Percentiles rank a stretch among this genome's conserved stretches.
phyloP scores from a whole-genome alignment of 2,888 invertebrate genomes.

The Lasioglossum villosulum region DNA sequence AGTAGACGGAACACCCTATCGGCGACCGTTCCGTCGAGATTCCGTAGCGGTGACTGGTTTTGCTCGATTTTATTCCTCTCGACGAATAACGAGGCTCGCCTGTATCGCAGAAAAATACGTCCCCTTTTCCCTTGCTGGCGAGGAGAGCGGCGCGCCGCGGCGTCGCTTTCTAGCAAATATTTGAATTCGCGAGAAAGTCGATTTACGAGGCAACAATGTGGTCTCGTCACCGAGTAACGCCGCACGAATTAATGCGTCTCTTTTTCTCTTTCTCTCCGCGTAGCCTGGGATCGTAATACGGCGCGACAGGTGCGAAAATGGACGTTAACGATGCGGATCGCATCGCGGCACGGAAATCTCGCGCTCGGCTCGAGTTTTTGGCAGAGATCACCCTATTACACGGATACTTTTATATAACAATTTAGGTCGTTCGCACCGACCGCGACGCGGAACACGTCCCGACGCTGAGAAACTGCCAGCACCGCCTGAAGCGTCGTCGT shows the following conservation, averaged over 20 bases:
- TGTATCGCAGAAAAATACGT: slow-evolving; percentile 16
- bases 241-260: slow-evolving; percentile 40
- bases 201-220: slow-evolving; percentile 42
- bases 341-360: neutral
- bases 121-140: slow-evolving; percentile 16
- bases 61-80: slow-evolving; percentile 1
- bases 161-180: slow-evolving; percentile 53
- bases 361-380: slow-evolving; percentile 51
- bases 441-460: slow-evolving; percentile 44
- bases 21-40: slow-evolving; percentile 62
- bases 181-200: slow-evolving; percentile 55
- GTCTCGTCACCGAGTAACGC: slow-evolving; percentile 19
- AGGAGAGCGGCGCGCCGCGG: slow-evolving; percentile 22
- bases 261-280: neutral
- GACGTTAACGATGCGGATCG: slow-evolving; percentile 1
- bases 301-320: neutral
- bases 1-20: slow-evolving; percentile 51
- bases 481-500: slow-evolving; percentile 60
- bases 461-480: slow-evolving; percentile 63
- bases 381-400: slow-evolving; percentile 62
- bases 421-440: slow-evolving; percentile 76
- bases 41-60: slow-evolving; percentile 56
- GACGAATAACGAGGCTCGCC: slow-evolving; percentile 3
- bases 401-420: slow-evolving; percentile 76
- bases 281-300: neutral